Conservation (phyloP, 1,140 invertebrate species). For the Ectropis grisescens region DNA sequence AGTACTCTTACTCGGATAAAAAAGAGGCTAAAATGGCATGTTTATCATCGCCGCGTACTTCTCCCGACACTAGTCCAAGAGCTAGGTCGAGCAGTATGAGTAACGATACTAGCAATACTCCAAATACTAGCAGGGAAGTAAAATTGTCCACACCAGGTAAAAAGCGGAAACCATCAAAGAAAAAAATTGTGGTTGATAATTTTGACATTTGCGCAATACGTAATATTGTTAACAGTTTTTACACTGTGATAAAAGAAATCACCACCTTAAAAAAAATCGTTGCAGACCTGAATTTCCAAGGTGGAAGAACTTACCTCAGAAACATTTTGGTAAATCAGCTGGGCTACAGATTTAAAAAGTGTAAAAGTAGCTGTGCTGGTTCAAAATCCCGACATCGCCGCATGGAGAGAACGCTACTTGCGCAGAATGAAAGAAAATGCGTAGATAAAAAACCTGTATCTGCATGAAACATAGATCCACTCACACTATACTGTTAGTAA, state of each 20-base stretch:
- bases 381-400: constrained; percentile 9
- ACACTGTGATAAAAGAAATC: constrained; percentile 4
- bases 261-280: constrained; percentile 9
- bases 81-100: too few species aligned
- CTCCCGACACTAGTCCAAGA: background rate
- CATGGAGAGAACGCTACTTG: constrained; percentile 12
- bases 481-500: constrained; percentile 12
- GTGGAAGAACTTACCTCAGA: constrained; percentile 6
- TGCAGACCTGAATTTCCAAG: constrained; percentile 9
- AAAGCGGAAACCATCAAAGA: background rate
- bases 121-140: background rate
- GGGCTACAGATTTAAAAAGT: constrained; percentile 17
- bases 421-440: constrained; percentile 12
- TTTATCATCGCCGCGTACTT: background rate
- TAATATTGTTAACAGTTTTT: background rate
- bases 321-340: constrained; percentile 9
- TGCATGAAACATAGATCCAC: constrained; percentile 16
- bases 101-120: background rate
- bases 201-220: background rate
- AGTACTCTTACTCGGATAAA: background rate
- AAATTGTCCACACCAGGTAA: background rate
- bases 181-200: background rate
- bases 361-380: constrained; percentile 6
- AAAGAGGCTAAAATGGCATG: background rate
- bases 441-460: constrained; percentile 13